Conservation (phyloP, 1,140 invertebrate genomes). For the Ylistrum balloti region DNA sequence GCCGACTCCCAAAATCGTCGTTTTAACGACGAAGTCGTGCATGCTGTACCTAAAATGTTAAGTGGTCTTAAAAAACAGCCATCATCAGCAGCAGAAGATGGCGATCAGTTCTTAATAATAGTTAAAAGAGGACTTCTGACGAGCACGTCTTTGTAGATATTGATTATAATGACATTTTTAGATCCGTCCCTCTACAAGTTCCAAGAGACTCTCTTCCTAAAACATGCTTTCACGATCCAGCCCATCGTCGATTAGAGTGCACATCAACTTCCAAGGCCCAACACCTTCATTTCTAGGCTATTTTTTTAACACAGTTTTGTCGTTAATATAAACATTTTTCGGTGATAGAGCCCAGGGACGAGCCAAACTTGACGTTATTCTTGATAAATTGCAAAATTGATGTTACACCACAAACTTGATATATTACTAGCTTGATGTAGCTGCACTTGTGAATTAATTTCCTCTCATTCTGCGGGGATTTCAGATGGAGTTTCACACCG, state of each 20-base stretch:
- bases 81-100: background rate
- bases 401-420: background rate
- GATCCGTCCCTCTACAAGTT: background rate
- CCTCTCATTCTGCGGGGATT: background rate
- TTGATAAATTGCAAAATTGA: background rate
- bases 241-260: background rate
- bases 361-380: background rate
- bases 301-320: background rate
- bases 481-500: background rate
- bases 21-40: background rate
- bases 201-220: background rate
- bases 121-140: background rate
- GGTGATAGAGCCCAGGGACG: background rate
- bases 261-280: background rate
- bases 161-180: background rate
- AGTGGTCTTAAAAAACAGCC: slow-evolving; percentile 12
- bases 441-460: background rate
- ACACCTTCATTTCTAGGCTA: background rate
- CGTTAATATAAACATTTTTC: background rate
- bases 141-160: background rate
- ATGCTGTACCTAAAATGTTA: background rate
- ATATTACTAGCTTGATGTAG: background rate
- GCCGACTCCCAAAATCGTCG: background rate
- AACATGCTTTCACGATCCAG: background rate
- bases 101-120: background rate